Evolutionary conservation across 2,888 invertebrate genomes (phyloP), one percentile per base, ranked within the genome.

Genomic region (Synanthedon vespiformis): DNA sequence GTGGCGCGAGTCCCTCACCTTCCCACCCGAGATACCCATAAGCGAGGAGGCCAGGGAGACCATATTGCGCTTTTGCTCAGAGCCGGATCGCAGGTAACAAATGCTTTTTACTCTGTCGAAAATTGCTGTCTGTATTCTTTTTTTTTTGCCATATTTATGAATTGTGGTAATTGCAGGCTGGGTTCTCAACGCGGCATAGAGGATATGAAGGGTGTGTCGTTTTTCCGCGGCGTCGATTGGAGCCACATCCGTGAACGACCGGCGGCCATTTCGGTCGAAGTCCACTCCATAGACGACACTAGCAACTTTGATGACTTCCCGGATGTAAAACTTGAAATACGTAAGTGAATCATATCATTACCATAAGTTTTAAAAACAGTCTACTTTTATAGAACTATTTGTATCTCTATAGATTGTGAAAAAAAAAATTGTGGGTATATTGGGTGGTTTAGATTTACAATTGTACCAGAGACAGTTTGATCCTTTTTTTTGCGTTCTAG

Each of bases 241-340:
- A 97, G 95, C 70, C 98, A 99, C 86, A 99, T 99, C 71, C 91
- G 99, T 58, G 99, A 99, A 79, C 91, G 99, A 54, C 99, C 99
- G 51, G 97, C 99, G 57, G 99, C 99, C 67, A 98, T 99, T 82
- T 94, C 96, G 50, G 97, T 99, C 22, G 97, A 98, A 77, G 98
- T 99, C 55, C 95, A 95, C 77, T 98, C 98, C 62, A 99, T 99
- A 68, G 99, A 99, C 80, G 99, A 99, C 84, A 99, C 99, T 48
- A 98, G 98, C 61, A 99, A 99, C 89, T 99, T 99, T 81, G 99
- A 99, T 87, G 99, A 99, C 71, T 99, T 99, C 90, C 99, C 99
- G 4, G 99, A 99, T 86, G 98, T 98, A 69, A 98, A 99, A 78
- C 91, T 99, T 63, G 96, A 97, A 90, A 97, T 98, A 89, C 97